A percentile compares a stretch with the other conserved stretches of the same genome.
phyloP scores from a whole-genome alignment of 2,113 vertebrate genomes.

The Colius striatus region DNA sequence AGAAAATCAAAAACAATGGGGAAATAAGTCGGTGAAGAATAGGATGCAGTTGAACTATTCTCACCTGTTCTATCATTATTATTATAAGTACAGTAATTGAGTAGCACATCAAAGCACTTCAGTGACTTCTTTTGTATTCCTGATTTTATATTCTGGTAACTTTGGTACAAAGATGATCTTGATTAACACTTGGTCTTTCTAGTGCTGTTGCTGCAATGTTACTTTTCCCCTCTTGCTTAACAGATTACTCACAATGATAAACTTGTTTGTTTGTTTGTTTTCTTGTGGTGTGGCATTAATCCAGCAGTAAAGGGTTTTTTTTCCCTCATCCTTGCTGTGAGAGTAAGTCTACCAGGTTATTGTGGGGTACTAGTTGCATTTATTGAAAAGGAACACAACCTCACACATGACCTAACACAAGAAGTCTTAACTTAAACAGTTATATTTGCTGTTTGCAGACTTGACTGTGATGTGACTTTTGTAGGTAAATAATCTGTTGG shows the following conservation, averaged over 20 bases:
- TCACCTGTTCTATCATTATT: background rate
- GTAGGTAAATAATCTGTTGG: background rate
- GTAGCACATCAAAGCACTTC: background rate
- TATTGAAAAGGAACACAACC: background rate
- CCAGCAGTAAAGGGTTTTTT: background rate
- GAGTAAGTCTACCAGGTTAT: background rate
- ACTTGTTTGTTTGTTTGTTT: background rate
- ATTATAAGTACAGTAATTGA: background rate
- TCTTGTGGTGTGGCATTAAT: background rate
- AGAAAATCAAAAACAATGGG: background rate
- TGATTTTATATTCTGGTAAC: background rate
- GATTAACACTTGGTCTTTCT: background rate
- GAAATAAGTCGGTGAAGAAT: background rate
- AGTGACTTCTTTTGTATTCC: background rate
- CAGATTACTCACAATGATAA: accelerated
- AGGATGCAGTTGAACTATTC: background rate
- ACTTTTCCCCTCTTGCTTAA: background rate
- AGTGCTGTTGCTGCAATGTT: background rate
- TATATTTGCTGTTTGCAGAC: background rate
- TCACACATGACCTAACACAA: background rate
- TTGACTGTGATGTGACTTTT: background rate
- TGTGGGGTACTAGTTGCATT: background rate
- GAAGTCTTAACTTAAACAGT: background rate
- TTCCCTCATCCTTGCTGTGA: background rate
- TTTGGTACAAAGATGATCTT: background rate